A percentile compares a stretch with the other conserved stretches of the same genome.
phyloP scores from a whole-genome alignment of 64 coral and sea anemone species.

The Porites lutea region DNA sequence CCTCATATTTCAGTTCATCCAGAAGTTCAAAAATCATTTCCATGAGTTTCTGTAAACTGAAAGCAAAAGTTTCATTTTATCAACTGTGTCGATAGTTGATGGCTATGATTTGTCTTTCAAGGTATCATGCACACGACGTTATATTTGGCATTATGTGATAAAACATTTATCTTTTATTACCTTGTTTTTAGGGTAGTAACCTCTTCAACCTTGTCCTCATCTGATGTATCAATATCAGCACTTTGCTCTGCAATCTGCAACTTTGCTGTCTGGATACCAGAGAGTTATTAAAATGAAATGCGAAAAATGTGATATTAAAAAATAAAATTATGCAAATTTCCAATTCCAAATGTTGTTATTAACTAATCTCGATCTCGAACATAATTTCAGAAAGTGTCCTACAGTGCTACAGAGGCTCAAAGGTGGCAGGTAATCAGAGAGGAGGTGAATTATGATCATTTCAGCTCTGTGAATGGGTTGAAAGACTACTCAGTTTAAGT shows the following conservation, averaged over 20 bases:
- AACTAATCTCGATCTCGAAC: no score
- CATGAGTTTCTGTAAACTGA: conserved; percentile 52
- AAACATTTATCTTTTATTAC: neutral
- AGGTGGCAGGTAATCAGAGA: no score
- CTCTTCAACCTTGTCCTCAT: conserved; percentile 32
- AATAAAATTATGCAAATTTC: neutral
- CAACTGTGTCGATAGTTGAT: no score
- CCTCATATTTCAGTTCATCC: conserved; percentile 73
- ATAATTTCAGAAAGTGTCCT: no score
- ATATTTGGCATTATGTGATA: no score
- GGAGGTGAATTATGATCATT: no score
- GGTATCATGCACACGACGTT: no score
- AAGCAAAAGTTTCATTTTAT: neutral
- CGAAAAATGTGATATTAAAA: neutral
- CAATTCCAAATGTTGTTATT: neutral
- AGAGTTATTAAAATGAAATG: neutral
- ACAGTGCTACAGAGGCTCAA: no score
- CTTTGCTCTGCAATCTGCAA: conserved; percentile 49
- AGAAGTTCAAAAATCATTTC: conserved; percentile 65
- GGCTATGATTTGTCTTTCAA: no score
- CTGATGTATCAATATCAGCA: conserved; percentile 8
- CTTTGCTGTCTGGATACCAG: conserved; percentile 51
- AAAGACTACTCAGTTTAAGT: no score
- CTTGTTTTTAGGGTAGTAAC: neutral
- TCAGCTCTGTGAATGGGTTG: no score